A percentile compares a stretch with the other conserved stretches of the same genome.
These are phyloP conservation scores for Hecatera dysodea DNA, from an alignment of 2,888 invertebrate species.

Conservation along the genomic window DNA sequence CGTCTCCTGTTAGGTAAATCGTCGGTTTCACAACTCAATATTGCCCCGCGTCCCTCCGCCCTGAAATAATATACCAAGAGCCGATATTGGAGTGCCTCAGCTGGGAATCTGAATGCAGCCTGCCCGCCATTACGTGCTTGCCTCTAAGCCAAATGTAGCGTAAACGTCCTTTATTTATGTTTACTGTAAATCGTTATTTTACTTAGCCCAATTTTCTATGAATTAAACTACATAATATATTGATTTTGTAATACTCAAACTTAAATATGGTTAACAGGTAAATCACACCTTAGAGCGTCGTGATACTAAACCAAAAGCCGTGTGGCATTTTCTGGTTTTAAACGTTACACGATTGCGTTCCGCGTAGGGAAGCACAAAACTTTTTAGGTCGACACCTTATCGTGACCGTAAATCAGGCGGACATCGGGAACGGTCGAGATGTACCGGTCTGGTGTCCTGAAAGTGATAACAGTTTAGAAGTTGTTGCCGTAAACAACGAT, in stretches of 20 bases:
- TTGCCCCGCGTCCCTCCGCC: slow-evolving; percentile 79
- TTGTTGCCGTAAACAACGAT: slow-evolving; percentile 81
- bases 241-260: slow-evolving; percentile 1
- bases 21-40: slow-evolving; percentile 89
- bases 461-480: slow-evolving; percentile 85
- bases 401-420: slow-evolving; percentile 87
- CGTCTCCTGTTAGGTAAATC: slow-evolving; percentile 88
- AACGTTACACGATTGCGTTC: slow-evolving; percentile 82
- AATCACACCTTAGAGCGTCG: neutral
- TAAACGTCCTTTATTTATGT: slow-evolving; percentile 85
- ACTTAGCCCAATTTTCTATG: slow-evolving; percentile 65
- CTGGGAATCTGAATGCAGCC: slow-evolving; percentile 82
- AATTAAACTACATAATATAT: slow-evolving; percentile 71
- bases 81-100: slow-evolving; percentile 85
- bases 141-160: slow-evolving; percentile 81
- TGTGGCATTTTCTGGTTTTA: slow-evolving; percentile 78
- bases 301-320: slow-evolving; percentile 38
- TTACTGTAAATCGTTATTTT: slow-evolving; percentile 75
- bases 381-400: slow-evolving; percentile 87
- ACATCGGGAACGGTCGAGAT: slow-evolving; percentile 82
- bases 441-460: slow-evolving; percentile 77
- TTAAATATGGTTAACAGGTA: slow-evolving; percentile 17
- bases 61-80: slow-evolving; percentile 87
- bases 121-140: slow-evolving; percentile 78
- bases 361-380: slow-evolving; percentile 76